phyloP scores from a whole-genome alignment of 2,113 vertebrate genomes.

The Coreoperca whiteheadi region DNA sequence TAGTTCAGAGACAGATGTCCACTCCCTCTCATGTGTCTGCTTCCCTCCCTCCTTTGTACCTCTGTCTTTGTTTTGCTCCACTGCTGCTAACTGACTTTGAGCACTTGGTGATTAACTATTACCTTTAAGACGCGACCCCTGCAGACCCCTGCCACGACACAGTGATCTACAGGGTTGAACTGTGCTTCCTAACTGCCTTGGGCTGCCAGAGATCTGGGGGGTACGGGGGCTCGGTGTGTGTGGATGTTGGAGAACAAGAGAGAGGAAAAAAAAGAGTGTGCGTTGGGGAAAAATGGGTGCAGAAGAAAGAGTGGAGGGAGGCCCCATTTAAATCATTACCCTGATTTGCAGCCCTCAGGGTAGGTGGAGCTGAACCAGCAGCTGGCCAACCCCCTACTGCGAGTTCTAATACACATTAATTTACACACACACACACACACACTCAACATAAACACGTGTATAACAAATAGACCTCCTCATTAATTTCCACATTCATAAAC shows the following conservation, averaged over 20 bases:
- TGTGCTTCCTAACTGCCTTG: slow-evolving; percentile 79
- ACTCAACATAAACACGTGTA: slow-evolving; percentile 59
- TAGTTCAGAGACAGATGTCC: slow-evolving; percentile 12
- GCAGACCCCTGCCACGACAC: slow-evolving; percentile 60
- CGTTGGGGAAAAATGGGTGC: slow-evolving; percentile 24
- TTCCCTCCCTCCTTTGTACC: slow-evolving; percentile 10
- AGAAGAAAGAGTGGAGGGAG: slow-evolving; percentile 68
- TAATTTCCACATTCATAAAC: slow-evolving; percentile 70
- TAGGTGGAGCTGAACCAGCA: slow-evolving; percentile 70
- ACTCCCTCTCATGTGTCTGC: slow-evolving; percentile 15
- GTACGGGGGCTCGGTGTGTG: slow-evolving; percentile 37
- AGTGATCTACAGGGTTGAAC: slow-evolving; percentile 73
- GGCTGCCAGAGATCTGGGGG: slow-evolving; percentile 65
- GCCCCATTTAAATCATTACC: slow-evolving; percentile 83
- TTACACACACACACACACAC: slow-evolving; percentile 46
- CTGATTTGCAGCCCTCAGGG: slow-evolving; percentile 80
- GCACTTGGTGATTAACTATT: slow-evolving; percentile 80
- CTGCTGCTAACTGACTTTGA: slow-evolving; percentile 77
- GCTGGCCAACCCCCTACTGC: slow-evolving; percentile 77
- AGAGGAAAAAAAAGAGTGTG: not conserved
- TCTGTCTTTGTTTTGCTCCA: slow-evolving; percentile 72
- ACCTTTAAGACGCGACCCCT: slow-evolving; percentile 69
- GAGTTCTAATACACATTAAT: slow-evolving; percentile 69
- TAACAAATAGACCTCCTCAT: slow-evolving; percentile 68
- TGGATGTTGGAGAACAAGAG: slow-evolving; percentile 30